Evolutionary conservation across 1,140 invertebrate genomes (phyloP).

Genomic region (Drosophila varians): DNA sequence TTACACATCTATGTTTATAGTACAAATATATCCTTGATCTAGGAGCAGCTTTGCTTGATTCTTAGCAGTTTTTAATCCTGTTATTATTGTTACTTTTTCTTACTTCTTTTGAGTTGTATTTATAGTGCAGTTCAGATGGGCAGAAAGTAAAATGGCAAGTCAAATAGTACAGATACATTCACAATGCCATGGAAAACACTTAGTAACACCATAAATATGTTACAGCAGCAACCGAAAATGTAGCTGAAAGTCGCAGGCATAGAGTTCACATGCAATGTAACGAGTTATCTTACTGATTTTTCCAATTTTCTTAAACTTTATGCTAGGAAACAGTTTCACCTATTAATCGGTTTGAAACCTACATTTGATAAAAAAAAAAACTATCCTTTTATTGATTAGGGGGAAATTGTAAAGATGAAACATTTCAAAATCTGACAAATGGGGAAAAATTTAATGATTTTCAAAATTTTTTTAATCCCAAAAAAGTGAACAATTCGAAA

Average conservation of each 20-base stretch:
- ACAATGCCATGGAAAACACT: conserved; percentile 44
- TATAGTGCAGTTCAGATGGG: conserved; percentile 80
- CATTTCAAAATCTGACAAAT: neutral
- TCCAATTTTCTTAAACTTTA: neutral
- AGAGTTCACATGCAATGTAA: conserved; percentile 24
- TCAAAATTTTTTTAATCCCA: neutral
- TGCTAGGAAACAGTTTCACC: conserved; percentile 16
- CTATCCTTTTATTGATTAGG: neutral
- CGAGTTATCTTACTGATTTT: neutral
- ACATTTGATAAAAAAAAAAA: neutral
- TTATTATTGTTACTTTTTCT: conserved; percentile 9
- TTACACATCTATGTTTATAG: conserved; percentile 50
- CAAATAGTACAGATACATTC: conserved; percentile 61
- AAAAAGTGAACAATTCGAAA: neutral
- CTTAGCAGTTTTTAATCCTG: conserved; percentile 6
- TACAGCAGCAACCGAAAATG: conserved; percentile 7
- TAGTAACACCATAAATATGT: conserved; percentile 32
- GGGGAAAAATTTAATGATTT: neutral
- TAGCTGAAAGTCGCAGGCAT: conserved; percentile 18
- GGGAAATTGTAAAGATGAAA: neutral
- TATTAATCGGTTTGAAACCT: conserved; percentile 16
- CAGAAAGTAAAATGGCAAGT: conserved; percentile 83
- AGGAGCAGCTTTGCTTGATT: conserved; percentile 26
- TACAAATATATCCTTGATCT: conserved; percentile 32
- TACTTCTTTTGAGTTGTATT: conserved; percentile 51